Base-by-base conservation (phyloP, 2,797 vertebrate species). In the Salarias fasciatus region DNA sequence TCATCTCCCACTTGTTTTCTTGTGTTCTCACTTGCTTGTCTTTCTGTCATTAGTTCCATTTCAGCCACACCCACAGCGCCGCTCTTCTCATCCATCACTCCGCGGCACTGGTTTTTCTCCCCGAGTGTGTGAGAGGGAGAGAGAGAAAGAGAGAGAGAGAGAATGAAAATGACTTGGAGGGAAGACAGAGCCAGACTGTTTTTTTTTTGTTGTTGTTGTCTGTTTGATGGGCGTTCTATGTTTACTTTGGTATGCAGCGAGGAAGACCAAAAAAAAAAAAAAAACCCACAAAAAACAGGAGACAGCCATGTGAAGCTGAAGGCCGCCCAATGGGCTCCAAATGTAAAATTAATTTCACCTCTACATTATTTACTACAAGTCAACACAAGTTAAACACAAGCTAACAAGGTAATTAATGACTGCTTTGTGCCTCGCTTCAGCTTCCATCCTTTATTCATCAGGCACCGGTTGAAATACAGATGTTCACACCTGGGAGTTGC, bases 21-120 rank as follows among this genome's bases (percentile, higher is more conserved):
- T 73, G 70, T 79, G 79, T 83, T 79, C 47, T 73, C 68, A 29
- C 61, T 60, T 3, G 52, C 67, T 80, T 62, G 76, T 82, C 74
- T 86, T 72, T 72, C 75, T 84, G 76, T 84, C 83, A 79, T 85
- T 85, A 80, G 73, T 83, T 83, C 53, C 47, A 80, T 83, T 79
- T 69, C 75, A 86, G 76, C 75, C 84, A 83, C 88, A 79, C 83
- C 86, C 80, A 83, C 80, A 49, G 51, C 52, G 36, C 64, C 33
- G 62, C 63, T 58, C 64, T 72, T 40, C 72, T 68, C 78, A 86
- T 88, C 75, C 76, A 88, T 87, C 83, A 89, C 61, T 72, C 56
- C 60, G 7, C 38, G 14, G 24, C 8, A 0, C 28, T 53, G 66
- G 8, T 38, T 63, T 64, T 42, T 14, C 59, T 38, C 47, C 8